Evolutionary conservation across 2,888 invertebrate species (phyloP).

Genomic region (Apodemia duryi): DNA sequence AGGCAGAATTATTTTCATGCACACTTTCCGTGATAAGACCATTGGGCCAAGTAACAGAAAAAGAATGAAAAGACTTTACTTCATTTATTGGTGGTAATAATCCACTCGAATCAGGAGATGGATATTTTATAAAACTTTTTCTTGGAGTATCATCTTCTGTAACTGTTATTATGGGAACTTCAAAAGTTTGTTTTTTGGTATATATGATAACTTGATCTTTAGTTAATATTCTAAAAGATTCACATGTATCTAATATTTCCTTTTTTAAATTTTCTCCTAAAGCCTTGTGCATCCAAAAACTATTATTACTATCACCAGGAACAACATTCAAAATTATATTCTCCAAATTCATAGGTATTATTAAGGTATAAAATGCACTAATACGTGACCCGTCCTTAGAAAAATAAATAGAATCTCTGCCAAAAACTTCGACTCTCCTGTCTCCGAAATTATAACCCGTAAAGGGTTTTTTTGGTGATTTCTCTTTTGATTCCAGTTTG

Average conservation of each 20-base stretch:
- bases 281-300: slow-evolving; percentile 61
- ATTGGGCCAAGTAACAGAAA: slow-evolving; percentile 65
- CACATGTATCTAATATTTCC: slow-evolving; percentile 43
- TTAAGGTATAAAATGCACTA: slow-evolving; percentile 49
- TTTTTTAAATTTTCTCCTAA: slow-evolving; percentile 44
- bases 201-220: slow-evolving; percentile 58
- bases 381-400: slow-evolving; percentile 62
- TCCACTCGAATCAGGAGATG: slow-evolving; percentile 30
- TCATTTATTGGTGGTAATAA: slow-evolving; percentile 36
- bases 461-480: slow-evolving; percentile 47
- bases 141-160: slow-evolving; percentile 35
- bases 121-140: slow-evolving; percentile 32
- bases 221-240: slow-evolving; percentile 58
- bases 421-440: slow-evolving; percentile 65
- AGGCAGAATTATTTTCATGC: slow-evolving; percentile 48
- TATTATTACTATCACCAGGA: slow-evolving; percentile 53
- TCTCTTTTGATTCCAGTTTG: slow-evolving; percentile 30
- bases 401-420: slow-evolving; percentile 59
- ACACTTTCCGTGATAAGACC: slow-evolving; percentile 63
- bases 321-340: slow-evolving; percentile 51
- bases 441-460: slow-evolving; percentile 62
- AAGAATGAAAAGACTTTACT: slow-evolving; percentile 46
- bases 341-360: slow-evolving; percentile 61
- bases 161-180: slow-evolving; percentile 31
- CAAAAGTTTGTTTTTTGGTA: slow-evolving; percentile 51